These are phyloP conservation scores for Campopleginae sp. DNA, from an alignment of 2,888 invertebrate species.

Conservation along the genomic window DNA sequence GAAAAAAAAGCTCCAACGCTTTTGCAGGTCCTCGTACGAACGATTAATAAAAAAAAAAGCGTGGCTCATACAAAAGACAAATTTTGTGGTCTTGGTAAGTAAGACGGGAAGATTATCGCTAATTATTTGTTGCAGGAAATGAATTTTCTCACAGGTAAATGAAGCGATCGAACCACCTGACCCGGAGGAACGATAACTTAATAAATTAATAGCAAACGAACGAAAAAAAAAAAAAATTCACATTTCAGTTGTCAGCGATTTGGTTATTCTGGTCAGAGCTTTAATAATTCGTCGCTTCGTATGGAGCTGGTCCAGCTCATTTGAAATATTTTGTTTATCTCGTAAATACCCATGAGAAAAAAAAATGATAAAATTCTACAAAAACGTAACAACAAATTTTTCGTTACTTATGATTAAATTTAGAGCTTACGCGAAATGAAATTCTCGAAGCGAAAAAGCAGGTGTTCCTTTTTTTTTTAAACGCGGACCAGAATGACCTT, in stretches of 20 bases:
- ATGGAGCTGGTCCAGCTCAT: slow-evolving; percentile 11
- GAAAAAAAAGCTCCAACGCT: slow-evolving; percentile 82
- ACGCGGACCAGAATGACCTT: slow-evolving; percentile 71
- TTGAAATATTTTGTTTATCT: too few species aligned
- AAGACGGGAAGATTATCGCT: slow-evolving; percentile 82
- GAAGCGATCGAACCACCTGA: slow-evolving; percentile 39
- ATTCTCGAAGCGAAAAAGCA: slow-evolving; percentile 5
- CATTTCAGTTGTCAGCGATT: slow-evolving; percentile 70
- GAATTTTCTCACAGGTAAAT: slow-evolving; percentile 35
- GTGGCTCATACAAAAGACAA: slow-evolving; percentile 65
- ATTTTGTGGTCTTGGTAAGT: slow-evolving; percentile 80
- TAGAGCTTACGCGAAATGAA: not conserved
- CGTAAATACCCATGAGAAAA: not conserved
- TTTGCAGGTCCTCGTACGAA: slow-evolving; percentile 81
- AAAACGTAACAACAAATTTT: not conserved
- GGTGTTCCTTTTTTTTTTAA: not conserved
- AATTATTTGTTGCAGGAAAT: slow-evolving; percentile 78
- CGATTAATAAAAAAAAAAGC: slow-evolving; percentile 63
- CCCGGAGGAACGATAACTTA: slow-evolving; percentile 25
- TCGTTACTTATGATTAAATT: not conserved
- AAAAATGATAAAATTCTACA: not conserved
- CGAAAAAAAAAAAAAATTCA: slow-evolving; percentile 45
- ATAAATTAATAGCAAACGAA: slow-evolving; percentile 35
- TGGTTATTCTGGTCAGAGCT: slow-evolving; percentile 77
- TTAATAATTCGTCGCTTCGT: not conserved